Percentiles rank a stretch among this genome's conserved stretches.
Evolutionary conservation across 2,113 vertebrate genomes (phyloP).

Genomic region (Edolisoma coerulescens): DNA sequence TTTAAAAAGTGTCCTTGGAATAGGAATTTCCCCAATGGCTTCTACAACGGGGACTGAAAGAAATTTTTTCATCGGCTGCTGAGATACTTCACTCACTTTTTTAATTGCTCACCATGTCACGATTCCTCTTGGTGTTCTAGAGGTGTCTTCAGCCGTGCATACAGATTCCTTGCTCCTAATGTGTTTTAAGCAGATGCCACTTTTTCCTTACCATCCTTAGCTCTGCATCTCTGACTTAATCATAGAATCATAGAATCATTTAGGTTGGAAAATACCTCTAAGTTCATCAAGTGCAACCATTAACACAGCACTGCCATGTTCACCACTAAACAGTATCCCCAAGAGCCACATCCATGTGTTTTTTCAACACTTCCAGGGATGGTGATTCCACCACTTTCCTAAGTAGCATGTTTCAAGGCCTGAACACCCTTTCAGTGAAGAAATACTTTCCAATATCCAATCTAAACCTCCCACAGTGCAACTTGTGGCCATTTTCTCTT

Average conservation of each 20-base stretch:
- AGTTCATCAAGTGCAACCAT: not conserved
- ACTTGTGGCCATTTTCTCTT: not conserved
- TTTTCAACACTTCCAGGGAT: not conserved
- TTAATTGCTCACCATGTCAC: not conserved
- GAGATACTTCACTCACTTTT: not conserved
- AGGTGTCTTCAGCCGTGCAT: not conserved
- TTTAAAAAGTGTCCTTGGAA: conserved; percentile 40
- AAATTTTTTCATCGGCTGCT: not conserved
- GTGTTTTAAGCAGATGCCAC: not conserved
- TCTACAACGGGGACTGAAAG: not conserved
- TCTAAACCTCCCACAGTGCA: not conserved
- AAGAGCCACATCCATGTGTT: not conserved
- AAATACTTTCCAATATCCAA: not conserved
- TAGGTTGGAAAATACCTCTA: not conserved
- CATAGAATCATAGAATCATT: not conserved
- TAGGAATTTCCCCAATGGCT: conserved; percentile 26
- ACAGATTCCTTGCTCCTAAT: not conserved
- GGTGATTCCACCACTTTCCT: not conserved
- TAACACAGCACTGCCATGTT: not conserved
- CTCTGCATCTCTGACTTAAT: not conserved
- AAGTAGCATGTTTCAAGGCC: not conserved
- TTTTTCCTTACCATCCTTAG: not conserved
- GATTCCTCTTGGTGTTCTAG: not conserved
- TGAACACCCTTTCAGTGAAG: not conserved
- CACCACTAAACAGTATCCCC: not conserved